Percentiles rank a stretch among this genome's conserved stretches.
phyloP scores from a whole-genome alignment of 2,797 vertebrate species.

The Sebastes vulpes region DNA sequence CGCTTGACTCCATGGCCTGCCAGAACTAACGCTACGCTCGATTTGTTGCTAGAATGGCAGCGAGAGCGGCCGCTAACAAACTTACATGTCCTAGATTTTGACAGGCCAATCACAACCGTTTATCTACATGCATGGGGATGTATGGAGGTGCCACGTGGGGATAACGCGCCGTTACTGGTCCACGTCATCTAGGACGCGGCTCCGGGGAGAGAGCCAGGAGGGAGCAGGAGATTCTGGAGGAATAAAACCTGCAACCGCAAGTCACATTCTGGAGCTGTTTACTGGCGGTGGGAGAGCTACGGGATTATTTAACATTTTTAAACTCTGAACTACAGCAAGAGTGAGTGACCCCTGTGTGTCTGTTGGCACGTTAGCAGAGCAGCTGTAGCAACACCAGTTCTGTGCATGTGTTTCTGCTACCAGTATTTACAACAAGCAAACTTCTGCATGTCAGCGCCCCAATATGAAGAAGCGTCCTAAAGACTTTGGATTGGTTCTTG shows the following conservation, averaged over 20 bases:
- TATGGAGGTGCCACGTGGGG: not conserved
- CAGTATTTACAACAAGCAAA: not conserved
- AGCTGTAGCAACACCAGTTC: not conserved
- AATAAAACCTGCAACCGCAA: accelerated
- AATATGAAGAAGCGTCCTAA: accelerated
- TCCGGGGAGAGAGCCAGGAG: not conserved
- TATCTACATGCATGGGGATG: not conserved
- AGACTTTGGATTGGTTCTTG: too few species aligned
- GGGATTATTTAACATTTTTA: accelerated
- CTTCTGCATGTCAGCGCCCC: not conserved
- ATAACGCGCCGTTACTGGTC: not conserved
- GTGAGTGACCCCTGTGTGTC: too few species aligned
- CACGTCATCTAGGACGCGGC: not conserved
- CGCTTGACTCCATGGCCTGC: too few species aligned
- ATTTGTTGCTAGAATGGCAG: not conserved
- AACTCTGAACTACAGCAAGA: too few species aligned
- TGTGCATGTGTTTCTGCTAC: not conserved
- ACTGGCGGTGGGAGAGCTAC: too few species aligned
- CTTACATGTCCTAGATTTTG: not conserved
- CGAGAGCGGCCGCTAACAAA: not conserved
- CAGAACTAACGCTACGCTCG: too few species aligned
- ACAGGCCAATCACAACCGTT: not conserved
- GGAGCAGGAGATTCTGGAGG: not conserved
- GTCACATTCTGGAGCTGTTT: too few species aligned
- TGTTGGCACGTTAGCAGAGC: not conserved